These are phyloP conservation scores for Heterodera schachtii DNA, from an alignment of 1,140 invertebrate species.

Conservation along the genomic window DNA sequence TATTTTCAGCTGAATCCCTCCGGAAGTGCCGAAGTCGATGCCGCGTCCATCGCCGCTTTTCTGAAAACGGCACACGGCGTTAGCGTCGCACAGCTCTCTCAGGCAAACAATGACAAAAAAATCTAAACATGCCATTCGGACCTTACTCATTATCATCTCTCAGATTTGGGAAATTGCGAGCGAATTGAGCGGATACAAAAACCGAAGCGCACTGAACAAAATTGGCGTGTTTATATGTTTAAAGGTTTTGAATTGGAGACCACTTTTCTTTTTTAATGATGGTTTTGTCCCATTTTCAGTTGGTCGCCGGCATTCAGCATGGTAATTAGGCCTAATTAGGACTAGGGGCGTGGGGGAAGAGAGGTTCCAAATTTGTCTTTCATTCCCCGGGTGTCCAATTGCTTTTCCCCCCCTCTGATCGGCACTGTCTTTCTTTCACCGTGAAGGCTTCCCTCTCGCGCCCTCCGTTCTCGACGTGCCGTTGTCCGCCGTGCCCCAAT, in stretches of 20 bases:
- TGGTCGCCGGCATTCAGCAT: conserved; percentile 23
- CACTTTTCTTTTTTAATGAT: not conserved
- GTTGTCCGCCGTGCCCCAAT: not conserved
- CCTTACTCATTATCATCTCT: not conserved
- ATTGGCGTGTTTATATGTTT: conserved; percentile 30
- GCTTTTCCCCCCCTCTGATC: not conserved
- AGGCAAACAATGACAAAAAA: not conserved
- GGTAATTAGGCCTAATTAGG: not conserved
- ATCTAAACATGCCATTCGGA: too few relatives aligned
- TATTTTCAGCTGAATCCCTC: conserved; percentile 3
- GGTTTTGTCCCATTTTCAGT: not conserved
- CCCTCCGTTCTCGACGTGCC: not conserved
- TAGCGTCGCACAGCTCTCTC: conserved; percentile 16
- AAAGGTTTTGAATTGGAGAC: not conserved
- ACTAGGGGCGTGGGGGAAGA: not conserved
- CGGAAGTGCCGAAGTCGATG: conserved; percentile 3
- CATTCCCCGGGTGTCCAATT: not conserved
- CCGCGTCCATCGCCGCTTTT: conserved; percentile 16
- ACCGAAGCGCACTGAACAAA: conserved; percentile 18
- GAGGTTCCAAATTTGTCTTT: not conserved
- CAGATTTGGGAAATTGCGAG: conserved; percentile 25
- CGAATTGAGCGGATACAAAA: conserved; percentile 13
- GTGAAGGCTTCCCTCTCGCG: not conserved
- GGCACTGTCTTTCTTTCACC: too few relatives aligned
- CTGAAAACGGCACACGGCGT: conserved; percentile 18